A percentile compares a stretch with the other conserved stretches of the same genome.
Evolutionary conservation across 2,888 invertebrate species (phyloP).

Genomic region (Ptilodon capucinus): DNA sequence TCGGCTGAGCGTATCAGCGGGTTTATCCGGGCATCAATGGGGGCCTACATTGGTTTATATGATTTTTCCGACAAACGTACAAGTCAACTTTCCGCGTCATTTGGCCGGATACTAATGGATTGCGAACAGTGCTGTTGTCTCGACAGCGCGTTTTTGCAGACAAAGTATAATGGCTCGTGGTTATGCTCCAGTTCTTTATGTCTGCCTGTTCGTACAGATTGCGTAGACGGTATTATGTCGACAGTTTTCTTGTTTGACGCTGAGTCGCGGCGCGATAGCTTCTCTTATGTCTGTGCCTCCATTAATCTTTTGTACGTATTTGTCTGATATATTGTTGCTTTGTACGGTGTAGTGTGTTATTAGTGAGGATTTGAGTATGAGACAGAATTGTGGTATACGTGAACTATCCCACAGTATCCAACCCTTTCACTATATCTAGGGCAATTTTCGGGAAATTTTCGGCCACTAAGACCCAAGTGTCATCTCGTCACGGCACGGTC

Average conservation of each 20-base stretch:
- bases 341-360: neutral
- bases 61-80: constrained; percentile 34
- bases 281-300: constrained; percentile 5
- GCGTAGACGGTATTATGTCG: constrained; percentile 12
- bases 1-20: constrained; percentile 9
- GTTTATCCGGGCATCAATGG: constrained; percentile 50
- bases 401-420: no score
- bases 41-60: constrained; percentile 41
- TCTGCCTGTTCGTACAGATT: constrained; percentile 21
- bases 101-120: constrained; percentile 74
- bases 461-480: no score
- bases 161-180: constrained; percentile 48
- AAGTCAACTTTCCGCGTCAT: constrained; percentile 76
- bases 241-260: constrained; percentile 1
- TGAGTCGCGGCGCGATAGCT: constrained; percentile 1
- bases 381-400: no score
- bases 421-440: no score
- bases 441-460: no score
- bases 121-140: constrained; percentile 68
- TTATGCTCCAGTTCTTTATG: constrained; percentile 44
- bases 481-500: no score
- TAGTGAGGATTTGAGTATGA: neutral
- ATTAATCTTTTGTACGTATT: constrained; percentile 16
- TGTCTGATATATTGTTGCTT: constrained; percentile 12
- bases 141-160: constrained; percentile 62